Evolutionary conservation across 2,113 vertebrate genomes (phyloP).

Genomic region (Acanthochromis polyacanthus): DNA sequence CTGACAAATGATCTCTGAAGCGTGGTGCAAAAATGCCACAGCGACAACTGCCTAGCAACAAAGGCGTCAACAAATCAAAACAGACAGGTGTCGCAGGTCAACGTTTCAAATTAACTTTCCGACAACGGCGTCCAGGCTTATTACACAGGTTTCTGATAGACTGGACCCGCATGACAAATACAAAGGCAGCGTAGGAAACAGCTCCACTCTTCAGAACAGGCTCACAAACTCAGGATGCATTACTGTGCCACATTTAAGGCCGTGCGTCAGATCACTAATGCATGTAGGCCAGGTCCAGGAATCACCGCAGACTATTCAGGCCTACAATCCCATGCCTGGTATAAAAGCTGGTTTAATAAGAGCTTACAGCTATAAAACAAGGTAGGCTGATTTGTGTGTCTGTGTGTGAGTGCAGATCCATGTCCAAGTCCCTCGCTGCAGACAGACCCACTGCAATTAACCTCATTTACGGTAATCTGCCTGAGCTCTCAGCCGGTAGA

Average conservation of each 20-base stretch:
- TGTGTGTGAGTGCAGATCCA: conserved; percentile 35
- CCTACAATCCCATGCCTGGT: neutral
- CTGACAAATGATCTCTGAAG: conserved; percentile 17
- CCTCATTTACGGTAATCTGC: conserved; percentile 69
- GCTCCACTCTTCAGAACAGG: neutral
- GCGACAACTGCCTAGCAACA: conserved; percentile 60
- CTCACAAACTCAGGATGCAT: neutral
- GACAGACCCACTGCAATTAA: conserved; percentile 73
- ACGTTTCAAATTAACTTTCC: conserved; percentile 21
- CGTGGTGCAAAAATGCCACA: neutral
- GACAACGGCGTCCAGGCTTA: neutral
- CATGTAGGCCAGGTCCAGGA: neutral
- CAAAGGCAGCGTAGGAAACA: neutral
- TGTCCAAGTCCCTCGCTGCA: conserved; percentile 51
- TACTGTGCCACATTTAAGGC: conserved; percentile 4
- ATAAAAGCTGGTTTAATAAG: conserved; percentile 43
- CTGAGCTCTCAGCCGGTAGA: conserved; percentile 41
- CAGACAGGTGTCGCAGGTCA: conserved; percentile 2
- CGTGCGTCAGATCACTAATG: conserved; percentile 2
- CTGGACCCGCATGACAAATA: neutral
- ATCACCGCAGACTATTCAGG: conserved; percentile 19
- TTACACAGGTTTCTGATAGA: neutral
- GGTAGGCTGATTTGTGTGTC: conserved; percentile 49
- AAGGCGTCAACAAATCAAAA: conserved; percentile 46
- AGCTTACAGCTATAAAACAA: conserved; percentile 43